A percentile compares a stretch with the other conserved stretches of the same genome.
These are phyloP conservation scores for Lagorchestes hirsutus DNA, from an alignment of 2,797 vertebrate species.

Conservation along the genomic window DNA sequence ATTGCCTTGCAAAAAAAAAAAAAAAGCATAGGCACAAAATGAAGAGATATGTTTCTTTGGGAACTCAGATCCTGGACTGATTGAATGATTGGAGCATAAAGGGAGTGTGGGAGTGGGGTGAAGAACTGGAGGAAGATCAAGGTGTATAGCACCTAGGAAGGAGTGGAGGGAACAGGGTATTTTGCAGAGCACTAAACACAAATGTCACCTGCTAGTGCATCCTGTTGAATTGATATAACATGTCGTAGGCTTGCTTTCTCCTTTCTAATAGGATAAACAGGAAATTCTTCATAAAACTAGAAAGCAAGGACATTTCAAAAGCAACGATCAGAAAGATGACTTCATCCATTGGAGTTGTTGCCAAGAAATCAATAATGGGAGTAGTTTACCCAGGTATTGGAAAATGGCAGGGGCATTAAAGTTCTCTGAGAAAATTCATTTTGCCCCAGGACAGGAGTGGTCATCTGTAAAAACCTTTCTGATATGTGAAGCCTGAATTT, in stretches of 20 bases:
- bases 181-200: neutral
- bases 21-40: neutral
- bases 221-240: neutral
- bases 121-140: neutral
- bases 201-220: neutral
- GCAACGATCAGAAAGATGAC: neutral
- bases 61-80: neutral
- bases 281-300: neutral
- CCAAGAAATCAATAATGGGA: neutral
- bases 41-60: neutral
- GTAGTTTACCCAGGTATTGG: neutral
- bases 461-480: neutral
- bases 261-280: neutral
- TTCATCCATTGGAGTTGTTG: fast-evolving
- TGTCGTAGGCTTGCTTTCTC: neutral
- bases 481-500: neutral
- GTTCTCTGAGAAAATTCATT: neutral
- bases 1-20: too few species aligned
- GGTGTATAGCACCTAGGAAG: neutral
- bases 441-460: neutral
- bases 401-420: neutral
- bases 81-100: neutral
- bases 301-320: neutral
- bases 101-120: neutral
- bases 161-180: neutral